phyloP scores from a whole-genome alignment of 2,113 vertebrate species.

The Pterocles orientalis region DNA sequence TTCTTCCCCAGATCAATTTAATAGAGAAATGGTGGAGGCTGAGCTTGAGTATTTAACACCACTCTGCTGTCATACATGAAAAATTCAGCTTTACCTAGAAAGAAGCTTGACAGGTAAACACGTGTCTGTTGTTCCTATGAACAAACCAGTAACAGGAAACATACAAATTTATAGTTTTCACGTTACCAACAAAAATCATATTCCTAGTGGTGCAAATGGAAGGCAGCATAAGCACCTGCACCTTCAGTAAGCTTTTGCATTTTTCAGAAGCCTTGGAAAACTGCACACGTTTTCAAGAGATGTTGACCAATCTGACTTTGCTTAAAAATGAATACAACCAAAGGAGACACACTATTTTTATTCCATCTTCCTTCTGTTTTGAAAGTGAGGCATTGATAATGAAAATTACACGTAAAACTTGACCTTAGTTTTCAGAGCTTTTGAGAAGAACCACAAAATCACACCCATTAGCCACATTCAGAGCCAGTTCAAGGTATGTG shows the following conservation, averaged over 20 bases:
- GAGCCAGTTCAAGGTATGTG: not conserved
- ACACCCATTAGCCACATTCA: not conserved
- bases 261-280: not conserved
- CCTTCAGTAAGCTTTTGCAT: not conserved
- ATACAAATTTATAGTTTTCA: not conserved
- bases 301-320: not conserved
- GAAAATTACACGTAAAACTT: not conserved
- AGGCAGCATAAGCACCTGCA: not conserved
- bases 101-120: not conserved
- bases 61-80: not conserved
- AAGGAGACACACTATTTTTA: not conserved
- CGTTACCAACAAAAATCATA: not conserved
- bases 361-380: not conserved
- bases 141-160: not conserved
- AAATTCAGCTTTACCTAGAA: not conserved
- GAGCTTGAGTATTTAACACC: not conserved
- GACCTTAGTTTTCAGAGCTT: not conserved
- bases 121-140: not conserved
- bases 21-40: not conserved
- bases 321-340: not conserved
- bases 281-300: not conserved
- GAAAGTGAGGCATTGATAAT: not conserved
- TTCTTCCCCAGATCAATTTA: not conserved
- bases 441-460: not conserved
- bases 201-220: not conserved